Conservation (phyloP, 2,888 invertebrate species). For the Blastobasis adustella region DNA sequence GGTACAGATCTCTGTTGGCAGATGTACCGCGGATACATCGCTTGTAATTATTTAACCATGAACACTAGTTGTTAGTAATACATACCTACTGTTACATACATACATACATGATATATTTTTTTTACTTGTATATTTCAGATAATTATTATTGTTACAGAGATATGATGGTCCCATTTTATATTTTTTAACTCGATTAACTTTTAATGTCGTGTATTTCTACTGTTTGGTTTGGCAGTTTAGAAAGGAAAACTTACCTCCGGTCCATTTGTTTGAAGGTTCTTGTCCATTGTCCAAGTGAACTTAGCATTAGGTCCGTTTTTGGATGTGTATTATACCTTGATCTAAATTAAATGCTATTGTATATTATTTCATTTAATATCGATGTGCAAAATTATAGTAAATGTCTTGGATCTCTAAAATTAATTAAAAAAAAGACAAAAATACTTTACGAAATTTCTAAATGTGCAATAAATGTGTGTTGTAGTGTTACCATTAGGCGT, state of each 20-base stretch:
- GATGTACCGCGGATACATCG: conserved; percentile 16
- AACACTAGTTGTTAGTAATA: conserved; percentile 50
- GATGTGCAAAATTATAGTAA: conserved; percentile 75
- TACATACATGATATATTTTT: conserved; percentile 60
- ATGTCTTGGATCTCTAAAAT: conserved; percentile 75
- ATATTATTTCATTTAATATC: conserved; percentile 69
- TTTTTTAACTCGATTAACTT: conserved; percentile 59
- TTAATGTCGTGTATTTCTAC: conserved; percentile 48
- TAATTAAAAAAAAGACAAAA: conserved; percentile 69
- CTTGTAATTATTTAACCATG: conserved; percentile 31
- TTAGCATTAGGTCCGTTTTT: conserved; percentile 70
- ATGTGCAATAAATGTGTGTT: conserved; percentile 77
- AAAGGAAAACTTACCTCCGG: conserved; percentile 17
- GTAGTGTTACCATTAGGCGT: conserved; percentile 75
- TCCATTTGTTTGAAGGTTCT: conserved; percentile 38
- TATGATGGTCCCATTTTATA: conserved; percentile 56
- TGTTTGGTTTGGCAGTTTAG: conserved; percentile 33
- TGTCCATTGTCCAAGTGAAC: conserved; percentile 71
- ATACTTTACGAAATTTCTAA: conserved; percentile 74
- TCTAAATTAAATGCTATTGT: conserved; percentile 70
- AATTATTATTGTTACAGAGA: conserved; percentile 68
- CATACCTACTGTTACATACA: conserved; percentile 46
- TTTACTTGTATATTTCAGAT: conserved; percentile 70
- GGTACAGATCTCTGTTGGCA: conserved; percentile 24
- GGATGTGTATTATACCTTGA: conserved; percentile 70